phyloP scores from a whole-genome alignment of 1,140 invertebrate genomes.

The Drosophila takahashii region DNA sequence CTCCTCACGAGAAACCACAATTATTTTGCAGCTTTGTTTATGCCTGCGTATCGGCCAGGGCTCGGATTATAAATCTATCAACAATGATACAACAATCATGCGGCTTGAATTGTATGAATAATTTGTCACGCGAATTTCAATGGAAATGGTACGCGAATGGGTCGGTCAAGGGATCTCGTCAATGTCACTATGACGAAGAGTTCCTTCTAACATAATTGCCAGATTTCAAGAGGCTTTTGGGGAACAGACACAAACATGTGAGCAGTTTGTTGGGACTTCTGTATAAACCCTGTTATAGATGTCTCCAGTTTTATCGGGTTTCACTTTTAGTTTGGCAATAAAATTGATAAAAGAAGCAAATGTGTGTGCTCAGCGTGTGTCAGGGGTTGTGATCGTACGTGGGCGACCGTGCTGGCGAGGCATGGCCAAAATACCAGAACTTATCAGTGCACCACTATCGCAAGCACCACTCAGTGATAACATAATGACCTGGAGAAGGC shows the following conservation, averaged over 20 bases:
- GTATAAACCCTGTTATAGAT: not conserved
- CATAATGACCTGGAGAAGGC: constrained; percentile 56
- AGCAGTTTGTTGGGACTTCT: not conserved
- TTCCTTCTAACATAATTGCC: not conserved
- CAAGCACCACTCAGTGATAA: not conserved
- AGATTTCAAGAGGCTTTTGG: not conserved
- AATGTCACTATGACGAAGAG: constrained; percentile 7
- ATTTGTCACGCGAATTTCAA: constrained; percentile 47
- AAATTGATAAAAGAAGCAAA: constrained; percentile 29
- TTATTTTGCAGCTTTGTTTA: constrained; percentile 24
- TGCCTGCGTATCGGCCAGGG: constrained; percentile 1
- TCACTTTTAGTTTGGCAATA: constrained; percentile 46
- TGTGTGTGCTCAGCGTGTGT: constrained; percentile 7
- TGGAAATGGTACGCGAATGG: not conserved
- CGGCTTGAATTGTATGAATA: not conserved
- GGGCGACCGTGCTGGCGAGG: not conserved
- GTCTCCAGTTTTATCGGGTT: constrained; percentile 33
- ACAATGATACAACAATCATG: constrained; percentile 14
- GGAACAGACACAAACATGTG: not conserved
- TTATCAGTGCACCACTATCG: constrained; percentile 9
- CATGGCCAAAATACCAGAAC: not conserved
- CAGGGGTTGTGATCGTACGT: not conserved
- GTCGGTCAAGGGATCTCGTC: not conserved
- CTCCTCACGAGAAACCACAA: constrained; percentile 53
- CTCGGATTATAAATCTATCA: constrained; percentile 16